Evolutionary conservation across 2,888 invertebrate genomes (phyloP).

Genomic region (Heliconius ismenius): DNA sequence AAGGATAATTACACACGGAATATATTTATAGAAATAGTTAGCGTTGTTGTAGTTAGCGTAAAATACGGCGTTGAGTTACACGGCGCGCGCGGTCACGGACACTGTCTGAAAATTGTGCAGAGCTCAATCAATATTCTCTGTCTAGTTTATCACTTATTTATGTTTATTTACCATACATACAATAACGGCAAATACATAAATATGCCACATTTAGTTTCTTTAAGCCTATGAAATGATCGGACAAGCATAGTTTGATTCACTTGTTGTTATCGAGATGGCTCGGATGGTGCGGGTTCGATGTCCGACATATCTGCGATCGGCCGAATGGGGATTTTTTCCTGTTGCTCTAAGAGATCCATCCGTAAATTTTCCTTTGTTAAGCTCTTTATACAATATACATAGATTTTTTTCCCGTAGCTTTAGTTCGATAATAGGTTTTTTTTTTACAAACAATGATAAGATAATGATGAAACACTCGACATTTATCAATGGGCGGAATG

Average conservation of each 20-base stretch:
- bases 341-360: neutral
- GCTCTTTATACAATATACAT: neutral
- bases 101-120: no score
- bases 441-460: no score
- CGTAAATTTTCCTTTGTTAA: conserved; percentile 14
- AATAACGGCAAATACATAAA: neutral
- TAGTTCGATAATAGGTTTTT: no score
- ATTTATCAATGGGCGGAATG: no score
- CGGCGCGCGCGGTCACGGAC: no score
- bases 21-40: no score
- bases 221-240: conserved; percentile 28
- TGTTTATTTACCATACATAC: neutral
- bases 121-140: no score
- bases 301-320: conserved; percentile 51
- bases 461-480: no score
- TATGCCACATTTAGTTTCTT: conserved; percentile 23
- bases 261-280: conserved; percentile 65
- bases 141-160: no score
- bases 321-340: conserved; percentile 30
- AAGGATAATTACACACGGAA: no score
- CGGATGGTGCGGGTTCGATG: conserved; percentile 61
- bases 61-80: no score
- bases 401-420: neutral
- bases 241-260: conserved; percentile 57
- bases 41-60: no score